Evolutionary conservation across 2,888 invertebrate species (phyloP).

Genomic region (Mylabris sibirica): DNA sequence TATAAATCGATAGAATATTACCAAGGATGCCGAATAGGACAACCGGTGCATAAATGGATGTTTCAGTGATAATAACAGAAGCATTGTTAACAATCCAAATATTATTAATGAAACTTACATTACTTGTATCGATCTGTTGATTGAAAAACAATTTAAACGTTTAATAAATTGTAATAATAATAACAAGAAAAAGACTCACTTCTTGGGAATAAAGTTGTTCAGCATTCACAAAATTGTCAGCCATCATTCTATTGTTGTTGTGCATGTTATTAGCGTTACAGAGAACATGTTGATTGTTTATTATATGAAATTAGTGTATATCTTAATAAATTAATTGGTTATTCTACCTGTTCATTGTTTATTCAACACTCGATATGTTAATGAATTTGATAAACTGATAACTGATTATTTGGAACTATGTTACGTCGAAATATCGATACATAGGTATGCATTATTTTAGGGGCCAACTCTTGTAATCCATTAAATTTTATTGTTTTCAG

Average conservation of each 20-base stretch:
- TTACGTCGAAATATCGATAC: background rate
- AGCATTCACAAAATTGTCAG: background rate
- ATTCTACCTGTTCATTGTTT: background rate
- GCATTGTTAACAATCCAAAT: constrained; percentile 71
- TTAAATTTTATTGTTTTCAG: background rate
- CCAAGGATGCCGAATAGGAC: constrained; percentile 72
- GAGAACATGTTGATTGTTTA: background rate
- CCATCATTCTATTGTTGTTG: background rate
- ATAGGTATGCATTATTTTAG: background rate
- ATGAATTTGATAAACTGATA: constrained; percentile 10
- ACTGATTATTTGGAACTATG: background rate
- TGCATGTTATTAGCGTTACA: background rate
- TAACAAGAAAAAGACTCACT: background rate
- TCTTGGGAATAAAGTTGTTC: background rate
- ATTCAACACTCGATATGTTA: constrained; percentile 1
- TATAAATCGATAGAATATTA: constrained; percentile 71
- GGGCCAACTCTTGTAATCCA: background rate
- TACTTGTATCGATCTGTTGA: constrained; percentile 51
- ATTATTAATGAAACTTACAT: constrained; percentile 66
- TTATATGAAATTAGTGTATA: background rate
- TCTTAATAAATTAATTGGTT: background rate
- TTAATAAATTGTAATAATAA: background rate
- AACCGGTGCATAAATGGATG: constrained; percentile 67
- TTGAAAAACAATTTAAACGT: background rate
- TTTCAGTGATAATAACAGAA: constrained; percentile 70